Evolutionary conservation across 2,797 vertebrate species (phyloP).

Genomic region (Simalia tracyae): DNA sequence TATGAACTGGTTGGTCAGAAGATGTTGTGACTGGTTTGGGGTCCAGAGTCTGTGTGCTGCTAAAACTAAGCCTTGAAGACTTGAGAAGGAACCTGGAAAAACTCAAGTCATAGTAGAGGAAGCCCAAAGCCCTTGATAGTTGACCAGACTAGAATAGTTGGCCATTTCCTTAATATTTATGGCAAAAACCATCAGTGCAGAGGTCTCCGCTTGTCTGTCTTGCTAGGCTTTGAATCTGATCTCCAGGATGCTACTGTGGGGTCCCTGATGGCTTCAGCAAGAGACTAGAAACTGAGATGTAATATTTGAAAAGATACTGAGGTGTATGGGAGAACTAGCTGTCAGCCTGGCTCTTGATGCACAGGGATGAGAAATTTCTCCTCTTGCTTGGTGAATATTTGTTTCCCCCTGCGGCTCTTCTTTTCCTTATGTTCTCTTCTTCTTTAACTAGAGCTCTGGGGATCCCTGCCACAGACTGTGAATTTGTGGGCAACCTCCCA

Average conservation of each 20-base stretch:
- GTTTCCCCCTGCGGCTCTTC: neutral
- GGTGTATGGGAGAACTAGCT: too few species aligned
- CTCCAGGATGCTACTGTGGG: too few species aligned
- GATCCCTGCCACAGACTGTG: slow-evolving; percentile 83
- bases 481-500: slow-evolving; percentile 82
- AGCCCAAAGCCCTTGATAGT: neutral
- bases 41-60: neutral
- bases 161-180: neutral
- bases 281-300: neutral
- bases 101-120: neutral
- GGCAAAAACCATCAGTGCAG: neutral
- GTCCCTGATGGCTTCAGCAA: neutral
- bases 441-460: slow-evolving; percentile 74
- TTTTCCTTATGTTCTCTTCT: neutral
- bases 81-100: neutral
- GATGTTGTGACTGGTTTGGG: neutral
- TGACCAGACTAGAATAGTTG: neutral
- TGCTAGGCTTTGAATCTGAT: neutral
- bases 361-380: too few species aligned
- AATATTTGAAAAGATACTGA: neutral
- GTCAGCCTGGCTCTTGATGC: neutral
- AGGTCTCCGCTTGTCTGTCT: neutral
- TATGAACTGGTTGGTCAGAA: neutral
- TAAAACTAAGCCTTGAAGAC: neutral
- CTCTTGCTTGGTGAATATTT: neutral